Evolutionary conservation across 2,888 invertebrate species (phyloP).

Genomic region (Pherbina coryleti): DNA sequence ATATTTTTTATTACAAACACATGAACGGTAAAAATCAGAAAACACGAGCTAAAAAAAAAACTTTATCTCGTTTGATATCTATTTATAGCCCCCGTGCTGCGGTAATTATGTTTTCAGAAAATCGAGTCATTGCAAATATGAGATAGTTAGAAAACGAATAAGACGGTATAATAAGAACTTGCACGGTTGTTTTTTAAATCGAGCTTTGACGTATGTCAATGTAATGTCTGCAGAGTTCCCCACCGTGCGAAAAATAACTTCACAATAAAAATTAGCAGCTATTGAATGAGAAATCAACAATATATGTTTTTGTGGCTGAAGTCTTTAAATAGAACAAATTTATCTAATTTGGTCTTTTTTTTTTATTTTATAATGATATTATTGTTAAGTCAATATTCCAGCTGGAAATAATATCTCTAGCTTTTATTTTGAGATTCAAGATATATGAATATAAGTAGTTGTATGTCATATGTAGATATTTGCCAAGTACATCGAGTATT

Average conservation of each 20-base stretch:
- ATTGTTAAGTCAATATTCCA: too few relatives aligned
- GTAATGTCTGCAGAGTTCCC: constrained; percentile 13
- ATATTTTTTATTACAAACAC: too few relatives aligned
- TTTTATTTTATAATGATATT: too few relatives aligned
- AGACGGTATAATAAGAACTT: not conserved
- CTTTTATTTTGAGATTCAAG: too few relatives aligned
- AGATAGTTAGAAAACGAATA: not conserved
- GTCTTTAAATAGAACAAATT: constrained; percentile 12
- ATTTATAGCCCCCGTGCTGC: constrained; percentile 37
- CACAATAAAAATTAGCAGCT: constrained; percentile 47
- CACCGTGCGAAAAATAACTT: constrained; percentile 9
- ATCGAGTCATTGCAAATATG: not conserved
- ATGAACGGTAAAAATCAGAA: too few relatives aligned
- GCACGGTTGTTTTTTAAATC: not conserved
- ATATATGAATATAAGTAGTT: too few relatives aligned
- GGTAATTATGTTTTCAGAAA: constrained; percentile 10
- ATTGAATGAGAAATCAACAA: constrained; percentile 33
- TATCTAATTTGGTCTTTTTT: not conserved
- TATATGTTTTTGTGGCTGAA: not conserved
- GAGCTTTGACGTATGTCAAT: not conserved
- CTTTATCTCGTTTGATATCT: not conserved
- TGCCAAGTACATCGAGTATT: too few relatives aligned
- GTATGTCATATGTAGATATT: too few relatives aligned
- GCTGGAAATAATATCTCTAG: too few relatives aligned
- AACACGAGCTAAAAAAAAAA: too few relatives aligned